Evolutionary conservation across 64 coral and sea anemone species (phyloP).

Genomic region (Montipora cactus): DNA sequence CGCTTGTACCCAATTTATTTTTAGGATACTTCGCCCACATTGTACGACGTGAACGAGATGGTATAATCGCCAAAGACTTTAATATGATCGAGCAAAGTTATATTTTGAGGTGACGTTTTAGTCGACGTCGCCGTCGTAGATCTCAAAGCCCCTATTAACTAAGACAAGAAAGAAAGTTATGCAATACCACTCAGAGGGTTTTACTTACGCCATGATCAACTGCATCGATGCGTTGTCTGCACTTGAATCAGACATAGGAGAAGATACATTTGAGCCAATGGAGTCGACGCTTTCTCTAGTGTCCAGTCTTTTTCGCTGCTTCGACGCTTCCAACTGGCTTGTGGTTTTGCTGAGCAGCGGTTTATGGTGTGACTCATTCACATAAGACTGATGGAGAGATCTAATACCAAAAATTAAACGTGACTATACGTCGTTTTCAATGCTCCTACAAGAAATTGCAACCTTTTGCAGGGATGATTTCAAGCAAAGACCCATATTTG

Average conservation of each 20-base stretch:
- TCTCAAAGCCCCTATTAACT: too few species aligned
- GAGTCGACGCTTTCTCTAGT: constrained; percentile 27
- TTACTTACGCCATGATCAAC: constrained; percentile 55
- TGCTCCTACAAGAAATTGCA: background rate
- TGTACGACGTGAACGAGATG: too few species aligned
- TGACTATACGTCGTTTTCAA: background rate
- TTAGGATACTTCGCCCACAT: too few species aligned
- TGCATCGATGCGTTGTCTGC: constrained; percentile 34
- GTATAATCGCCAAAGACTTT: too few species aligned
- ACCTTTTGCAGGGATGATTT: too few species aligned
- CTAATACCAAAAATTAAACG: background rate
- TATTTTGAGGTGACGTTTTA: too few species aligned
- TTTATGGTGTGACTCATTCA: background rate
- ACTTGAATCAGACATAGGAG: constrained; percentile 43
- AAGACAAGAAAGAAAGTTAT: too few species aligned
- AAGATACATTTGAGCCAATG: constrained; percentile 29
- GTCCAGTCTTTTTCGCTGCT: background rate
- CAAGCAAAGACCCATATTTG: too few species aligned
- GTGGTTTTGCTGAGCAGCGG: background rate
- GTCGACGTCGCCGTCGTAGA: too few species aligned
- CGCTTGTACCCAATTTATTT: too few species aligned
- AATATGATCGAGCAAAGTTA: too few species aligned
- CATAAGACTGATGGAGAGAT: constrained; percentile 5
- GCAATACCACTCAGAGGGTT: background rate
- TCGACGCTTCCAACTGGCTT: constrained; percentile 17